Evolutionary conservation across 1,140 invertebrate genomes (phyloP).

Genomic region (Coptotermes formosanus): DNA sequence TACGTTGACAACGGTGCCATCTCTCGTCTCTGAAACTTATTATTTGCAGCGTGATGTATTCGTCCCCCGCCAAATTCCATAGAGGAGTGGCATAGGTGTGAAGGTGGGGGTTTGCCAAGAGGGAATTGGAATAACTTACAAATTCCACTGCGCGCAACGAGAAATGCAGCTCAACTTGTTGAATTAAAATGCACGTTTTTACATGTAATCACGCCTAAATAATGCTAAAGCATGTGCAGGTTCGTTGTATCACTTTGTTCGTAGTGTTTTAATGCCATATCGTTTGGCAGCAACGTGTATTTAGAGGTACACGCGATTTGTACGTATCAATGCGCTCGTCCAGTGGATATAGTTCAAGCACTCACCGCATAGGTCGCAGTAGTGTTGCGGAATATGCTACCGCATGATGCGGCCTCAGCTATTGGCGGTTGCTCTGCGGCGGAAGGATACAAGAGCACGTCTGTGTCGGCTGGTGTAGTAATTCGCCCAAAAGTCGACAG

Average conservation of each 20-base stretch:
- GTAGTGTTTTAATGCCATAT: too few relatives aligned
- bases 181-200: neutral
- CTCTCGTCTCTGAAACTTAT: neutral
- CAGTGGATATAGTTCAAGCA: neutral
- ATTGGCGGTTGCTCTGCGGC: neutral
- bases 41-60: neutral
- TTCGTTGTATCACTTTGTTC: too few relatives aligned
- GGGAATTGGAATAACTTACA: neutral
- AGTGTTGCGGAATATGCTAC: neutral
- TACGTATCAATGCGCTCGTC: slow-evolving; percentile 21
- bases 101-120: neutral
- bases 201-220: too few relatives aligned
- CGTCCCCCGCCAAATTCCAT: neutral
- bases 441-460: slow-evolving; percentile 20
- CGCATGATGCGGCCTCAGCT: neutral
- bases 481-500: neutral
- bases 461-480: neutral
- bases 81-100: neutral
- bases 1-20: neutral
- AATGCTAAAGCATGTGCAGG: too few relatives aligned
- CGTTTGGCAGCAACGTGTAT: too few relatives aligned
- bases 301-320: too few relatives aligned
- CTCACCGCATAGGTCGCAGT: neutral
- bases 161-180: neutral
- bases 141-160: neutral